Base-by-base conservation (phyloP, 2,797 vertebrate genomes). In the Manis crassicaudata region DNA sequence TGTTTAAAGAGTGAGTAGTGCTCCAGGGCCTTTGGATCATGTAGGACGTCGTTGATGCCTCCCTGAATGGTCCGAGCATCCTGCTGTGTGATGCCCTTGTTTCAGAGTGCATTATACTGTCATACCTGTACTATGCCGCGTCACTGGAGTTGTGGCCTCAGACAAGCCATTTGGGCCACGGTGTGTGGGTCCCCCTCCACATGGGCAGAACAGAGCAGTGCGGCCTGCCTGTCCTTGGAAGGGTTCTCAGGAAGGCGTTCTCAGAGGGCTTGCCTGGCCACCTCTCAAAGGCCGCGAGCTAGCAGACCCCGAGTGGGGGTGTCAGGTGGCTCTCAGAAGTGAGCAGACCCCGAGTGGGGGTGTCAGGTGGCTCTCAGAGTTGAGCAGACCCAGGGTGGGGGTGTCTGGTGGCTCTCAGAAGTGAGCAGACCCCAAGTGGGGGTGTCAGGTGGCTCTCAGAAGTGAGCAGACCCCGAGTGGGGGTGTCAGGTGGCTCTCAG, bases 71-170 rank as follows among this genome's bases (percentile, higher is more conserved):
- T 9, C 70, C 72, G 43, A 5, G 0, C 18, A 12, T 25, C 63
- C 23, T 17, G 50, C 20, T 52, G 62, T 0, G 29, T 3, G 0
- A 3, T 16, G 46, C 40, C 54, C 56, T 70, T 16, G 67, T 43
- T 60, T 43, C 10, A 2, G 35, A 37, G 54, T 3, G 0, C 0
- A 1, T 8, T 13, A 9, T 18, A 2, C 40, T 12, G 16, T 46
- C 20, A 13, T 58, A 2, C 9, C 56, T 25, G 60, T 27, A 20
- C 43, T 32, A 21, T n/a, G 65, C n/a, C 67, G 11, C 35, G 18
- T 6, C 17, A 1, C 37, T 5, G 2, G 32, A 3, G 1, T 4
- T 0, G 40, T 1, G 27, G 50, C 40, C 40, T 20, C 14, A 11
- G 25, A 13, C 58, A 7, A 12, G 10, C n/a, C 14, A 0, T 37